Conservation (phyloP, 2,113 vertebrate genomes). For the Guaruba guarouba region DNA sequence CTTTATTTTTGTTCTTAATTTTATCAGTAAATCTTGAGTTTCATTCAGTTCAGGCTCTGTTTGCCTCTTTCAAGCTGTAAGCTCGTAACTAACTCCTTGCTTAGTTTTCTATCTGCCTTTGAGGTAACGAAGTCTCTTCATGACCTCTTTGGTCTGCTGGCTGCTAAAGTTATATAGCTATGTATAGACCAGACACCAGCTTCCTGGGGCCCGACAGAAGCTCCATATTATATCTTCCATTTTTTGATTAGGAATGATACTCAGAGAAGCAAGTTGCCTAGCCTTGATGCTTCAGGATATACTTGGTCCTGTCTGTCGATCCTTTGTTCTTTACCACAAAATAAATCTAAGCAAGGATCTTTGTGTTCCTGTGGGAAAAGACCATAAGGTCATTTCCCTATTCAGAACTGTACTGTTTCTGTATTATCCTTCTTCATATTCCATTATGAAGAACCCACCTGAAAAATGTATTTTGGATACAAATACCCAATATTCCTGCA, state of each 20-base stretch:
- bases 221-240: not conserved
- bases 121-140: not conserved
- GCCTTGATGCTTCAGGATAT: not conserved
- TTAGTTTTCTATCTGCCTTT: not conserved
- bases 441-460: not conserved
- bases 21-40: not conserved
- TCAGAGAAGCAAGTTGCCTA: not conserved
- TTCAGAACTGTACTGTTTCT: not conserved
- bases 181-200: not conserved
- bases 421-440: not conserved
- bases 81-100: not conserved
- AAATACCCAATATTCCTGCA: not conserved
- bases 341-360: not conserved
- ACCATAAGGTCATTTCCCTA: accelerated
- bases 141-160: not conserved
- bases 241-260: not conserved
- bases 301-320: not conserved
- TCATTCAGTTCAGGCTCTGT: not conserved
- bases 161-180: not conserved
- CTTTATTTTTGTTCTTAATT: not conserved
- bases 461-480: not conserved
- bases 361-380: not conserved
- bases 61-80: not conserved
- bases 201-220: not conserved
- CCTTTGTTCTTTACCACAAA: not conserved